Conservation (phyloP, 2,113 vertebrate species). For the Petrocephalus zakoni region DNA sequence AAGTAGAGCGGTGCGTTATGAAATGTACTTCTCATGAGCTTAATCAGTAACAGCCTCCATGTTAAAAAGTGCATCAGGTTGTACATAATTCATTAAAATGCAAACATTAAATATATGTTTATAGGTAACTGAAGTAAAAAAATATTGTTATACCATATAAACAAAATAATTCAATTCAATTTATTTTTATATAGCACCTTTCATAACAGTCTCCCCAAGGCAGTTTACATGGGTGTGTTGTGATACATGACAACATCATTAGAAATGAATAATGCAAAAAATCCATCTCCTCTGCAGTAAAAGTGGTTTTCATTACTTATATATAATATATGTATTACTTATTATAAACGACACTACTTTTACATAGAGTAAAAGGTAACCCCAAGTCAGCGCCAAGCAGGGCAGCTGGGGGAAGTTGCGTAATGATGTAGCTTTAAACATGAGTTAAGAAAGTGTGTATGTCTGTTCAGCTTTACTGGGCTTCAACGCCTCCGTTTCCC, state of each 20-base stretch:
- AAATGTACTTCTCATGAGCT: not conserved
- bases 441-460: not conserved
- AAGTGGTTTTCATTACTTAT: not conserved
- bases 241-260: no score
- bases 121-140: not conserved
- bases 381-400: not conserved
- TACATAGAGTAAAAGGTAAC: not conserved
- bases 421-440: conserved; percentile 7
- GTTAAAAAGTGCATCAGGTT: not conserved
- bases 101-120: not conserved
- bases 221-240: no score
- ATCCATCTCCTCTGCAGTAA: not conserved
- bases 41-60: not conserved
- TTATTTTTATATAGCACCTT: no score
- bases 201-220: no score
- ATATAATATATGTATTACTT: no score
- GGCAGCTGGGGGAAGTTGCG: not conserved
- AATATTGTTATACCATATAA: not conserved
- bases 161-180: not conserved
- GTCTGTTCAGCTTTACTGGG: not conserved
- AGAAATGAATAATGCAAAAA: no score
- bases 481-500: not conserved
- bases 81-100: not conserved
- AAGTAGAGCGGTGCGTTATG: not conserved
- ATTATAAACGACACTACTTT: not conserved